phyloP scores from a whole-genome alignment of 1,140 invertebrate genomes.

The Drosophila repleta region DNA sequence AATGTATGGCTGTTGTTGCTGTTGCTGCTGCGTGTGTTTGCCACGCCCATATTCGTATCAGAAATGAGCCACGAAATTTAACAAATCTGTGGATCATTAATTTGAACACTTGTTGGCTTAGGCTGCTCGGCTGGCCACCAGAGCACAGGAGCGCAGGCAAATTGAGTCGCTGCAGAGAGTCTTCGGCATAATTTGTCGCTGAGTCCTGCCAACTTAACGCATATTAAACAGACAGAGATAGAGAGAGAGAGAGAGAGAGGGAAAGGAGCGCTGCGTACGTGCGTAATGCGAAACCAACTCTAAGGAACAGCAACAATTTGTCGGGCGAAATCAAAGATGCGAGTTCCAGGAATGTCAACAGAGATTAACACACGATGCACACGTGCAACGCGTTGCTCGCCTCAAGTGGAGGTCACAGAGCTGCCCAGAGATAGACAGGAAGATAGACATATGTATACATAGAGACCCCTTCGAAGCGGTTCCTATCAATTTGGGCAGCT shows the following conservation, averaged over 20 bases:
- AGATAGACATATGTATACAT: no score
- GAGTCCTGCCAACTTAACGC: slow-evolving; percentile 72
- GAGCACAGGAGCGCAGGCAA: slow-evolving; percentile 29
- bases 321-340: slow-evolving; percentile 34
- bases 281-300: slow-evolving; percentile 73
- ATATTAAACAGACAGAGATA: slow-evolving; percentile 60
- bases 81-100: slow-evolving; percentile 80
- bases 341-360: slow-evolving; percentile 79
- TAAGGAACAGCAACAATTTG: slow-evolving; percentile 56
- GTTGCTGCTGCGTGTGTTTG: slow-evolving; percentile 17
- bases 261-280: slow-evolving; percentile 12
- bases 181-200: slow-evolving; percentile 60
- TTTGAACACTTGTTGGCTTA: slow-evolving; percentile 69
- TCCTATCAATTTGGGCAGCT: slow-evolving; percentile 6
- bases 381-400: slow-evolving; percentile 56
- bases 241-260: neutral
- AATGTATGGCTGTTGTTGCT: slow-evolving; percentile 35
- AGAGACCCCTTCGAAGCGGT: slow-evolving; percentile 18
- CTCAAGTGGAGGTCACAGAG: slow-evolving; percentile 58
- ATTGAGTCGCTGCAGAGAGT: slow-evolving; percentile 64
- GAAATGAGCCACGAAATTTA: slow-evolving; percentile 78
- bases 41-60: slow-evolving; percentile 23
- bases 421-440: slow-evolving; percentile 9
- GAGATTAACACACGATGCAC: slow-evolving; percentile 80
- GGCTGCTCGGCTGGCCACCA: neutral